A percentile compares a stretch with the other conserved stretches of the same genome.
Conservation (phyloP, 2,113 vertebrate genomes). For the Xiphorhynchus elegans region DNA sequence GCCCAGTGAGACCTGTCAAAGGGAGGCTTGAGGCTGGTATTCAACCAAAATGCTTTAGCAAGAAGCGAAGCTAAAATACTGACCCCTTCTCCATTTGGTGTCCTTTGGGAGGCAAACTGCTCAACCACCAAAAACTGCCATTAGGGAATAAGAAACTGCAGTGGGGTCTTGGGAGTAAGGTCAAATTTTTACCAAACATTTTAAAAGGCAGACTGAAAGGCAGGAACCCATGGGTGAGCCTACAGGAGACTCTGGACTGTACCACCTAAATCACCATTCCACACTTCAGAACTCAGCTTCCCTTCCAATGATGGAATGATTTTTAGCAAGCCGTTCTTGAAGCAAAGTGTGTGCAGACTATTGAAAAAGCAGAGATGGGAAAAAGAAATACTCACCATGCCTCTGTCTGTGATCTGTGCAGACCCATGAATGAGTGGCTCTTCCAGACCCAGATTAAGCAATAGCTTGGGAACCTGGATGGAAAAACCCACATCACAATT, state of each 20-base stretch:
- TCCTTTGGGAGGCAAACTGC: background rate
- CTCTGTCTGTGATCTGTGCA: conserved; percentile 86
- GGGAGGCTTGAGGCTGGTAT: background rate
- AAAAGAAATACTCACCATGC: conserved; percentile 78
- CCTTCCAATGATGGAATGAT: background rate
- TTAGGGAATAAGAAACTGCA: background rate
- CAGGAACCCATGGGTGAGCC: background rate
- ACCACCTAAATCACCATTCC: background rate
- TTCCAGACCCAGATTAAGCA: conserved; percentile 80
- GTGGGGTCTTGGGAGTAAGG: background rate
- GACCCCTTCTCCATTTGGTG: background rate
- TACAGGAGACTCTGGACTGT: background rate
- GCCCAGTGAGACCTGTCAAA: background rate
- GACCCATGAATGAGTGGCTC: conserved; percentile 86
- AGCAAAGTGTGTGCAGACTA: background rate
- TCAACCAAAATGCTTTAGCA: background rate
- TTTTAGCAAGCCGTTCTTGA: background rate
- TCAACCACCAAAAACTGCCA: background rate
- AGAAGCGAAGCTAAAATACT: background rate
- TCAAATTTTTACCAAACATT: background rate
- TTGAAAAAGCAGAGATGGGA: background rate
- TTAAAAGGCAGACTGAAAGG: background rate
- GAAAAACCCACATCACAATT: conserved; percentile 8
- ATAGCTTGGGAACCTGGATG: conserved; percentile 86
- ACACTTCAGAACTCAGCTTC: background rate